Conservation (phyloP, 1,140 invertebrate genomes). For the fruit fly (Drosophila melanogaster) region DNA sequence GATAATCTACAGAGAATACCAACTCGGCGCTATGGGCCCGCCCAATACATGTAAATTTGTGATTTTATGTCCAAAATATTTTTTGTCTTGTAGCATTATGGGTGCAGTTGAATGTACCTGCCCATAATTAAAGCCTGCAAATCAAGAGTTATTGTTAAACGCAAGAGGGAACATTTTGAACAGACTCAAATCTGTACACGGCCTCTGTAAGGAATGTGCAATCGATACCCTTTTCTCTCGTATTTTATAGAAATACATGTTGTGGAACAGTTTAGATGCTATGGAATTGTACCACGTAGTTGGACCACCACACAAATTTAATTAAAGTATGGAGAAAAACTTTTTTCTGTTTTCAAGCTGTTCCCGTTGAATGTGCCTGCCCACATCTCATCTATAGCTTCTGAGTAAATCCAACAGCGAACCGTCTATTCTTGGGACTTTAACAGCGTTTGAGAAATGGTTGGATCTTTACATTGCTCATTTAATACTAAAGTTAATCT, state of each 20-base stretch:
- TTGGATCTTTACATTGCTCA: background rate
- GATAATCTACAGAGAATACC: slow-evolving; percentile 2
- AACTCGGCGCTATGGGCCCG: background rate
- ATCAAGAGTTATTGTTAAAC: slow-evolving; percentile 1
- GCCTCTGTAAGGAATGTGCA: slow-evolving; percentile 32
- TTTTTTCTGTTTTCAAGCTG: slow-evolving; percentile 52
- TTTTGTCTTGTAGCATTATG: slow-evolving; percentile 63
- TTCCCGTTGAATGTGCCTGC: slow-evolving; percentile 51
- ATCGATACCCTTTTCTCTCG: slow-evolving; percentile 51
- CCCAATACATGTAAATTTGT: slow-evolving; percentile 48
- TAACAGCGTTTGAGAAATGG: background rate
- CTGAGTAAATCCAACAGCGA: slow-evolving; percentile 1
- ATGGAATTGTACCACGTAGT: background rate
- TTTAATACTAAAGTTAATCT: slow-evolving; percentile 19
- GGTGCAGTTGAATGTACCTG: slow-evolving; percentile 12
- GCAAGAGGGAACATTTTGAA: background rate
- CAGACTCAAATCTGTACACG: background rate
- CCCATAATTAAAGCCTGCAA: slow-evolving; percentile 1
- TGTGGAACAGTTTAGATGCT: slow-evolving; percentile 12
- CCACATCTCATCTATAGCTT: slow-evolving; percentile 4
- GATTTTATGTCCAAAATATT: slow-evolving; percentile 38
- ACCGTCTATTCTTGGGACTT: background rate
- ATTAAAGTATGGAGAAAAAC: slow-evolving; percentile 38
- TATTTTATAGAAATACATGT: slow-evolving; percentile 79
- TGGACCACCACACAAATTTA: slow-evolving; percentile 33